A percentile compares a stretch with the other conserved stretches of the same genome.
Evolutionary conservation across 2,113 vertebrate genomes (phyloP).

Genomic region (Todiramphus saurophagus): DNA sequence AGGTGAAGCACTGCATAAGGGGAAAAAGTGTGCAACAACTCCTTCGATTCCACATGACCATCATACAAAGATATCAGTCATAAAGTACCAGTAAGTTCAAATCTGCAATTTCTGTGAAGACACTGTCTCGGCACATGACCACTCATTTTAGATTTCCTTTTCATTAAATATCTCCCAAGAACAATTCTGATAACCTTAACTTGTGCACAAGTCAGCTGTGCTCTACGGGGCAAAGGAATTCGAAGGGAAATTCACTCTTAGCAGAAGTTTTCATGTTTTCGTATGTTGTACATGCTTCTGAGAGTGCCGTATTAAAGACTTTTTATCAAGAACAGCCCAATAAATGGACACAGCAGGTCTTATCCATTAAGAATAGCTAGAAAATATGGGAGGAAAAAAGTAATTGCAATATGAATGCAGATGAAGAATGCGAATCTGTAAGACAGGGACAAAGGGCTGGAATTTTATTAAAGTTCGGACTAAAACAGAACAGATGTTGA

Average conservation of each 20-base stretch:
- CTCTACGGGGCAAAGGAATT: not conserved
- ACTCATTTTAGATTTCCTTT: not conserved
- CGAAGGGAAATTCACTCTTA: not conserved
- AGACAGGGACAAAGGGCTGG: not conserved
- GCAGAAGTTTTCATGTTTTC: not conserved
- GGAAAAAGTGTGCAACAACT: not conserved
- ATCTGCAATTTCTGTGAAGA: not conserved
- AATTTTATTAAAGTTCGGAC: not conserved
- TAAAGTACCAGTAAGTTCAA: not conserved
- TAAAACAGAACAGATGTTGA: not conserved
- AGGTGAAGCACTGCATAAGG: not conserved
- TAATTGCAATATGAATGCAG: not conserved
- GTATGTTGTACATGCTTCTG: not conserved
- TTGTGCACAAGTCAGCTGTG: not conserved
- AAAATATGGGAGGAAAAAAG: not conserved
- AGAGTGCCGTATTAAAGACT: not conserved
- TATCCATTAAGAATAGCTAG: not conserved
- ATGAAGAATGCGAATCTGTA: not conserved
- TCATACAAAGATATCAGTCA: not conserved
- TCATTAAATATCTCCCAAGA: not conserved
- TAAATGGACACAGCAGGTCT: not conserved
- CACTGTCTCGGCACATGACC: not conserved
- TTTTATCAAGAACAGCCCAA: not conserved
- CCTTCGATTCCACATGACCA: not conserved
- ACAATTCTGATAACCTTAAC: not conserved